phyloP scores from a whole-genome alignment of 2,113 vertebrate species.

The Barbus barbus region DNA sequence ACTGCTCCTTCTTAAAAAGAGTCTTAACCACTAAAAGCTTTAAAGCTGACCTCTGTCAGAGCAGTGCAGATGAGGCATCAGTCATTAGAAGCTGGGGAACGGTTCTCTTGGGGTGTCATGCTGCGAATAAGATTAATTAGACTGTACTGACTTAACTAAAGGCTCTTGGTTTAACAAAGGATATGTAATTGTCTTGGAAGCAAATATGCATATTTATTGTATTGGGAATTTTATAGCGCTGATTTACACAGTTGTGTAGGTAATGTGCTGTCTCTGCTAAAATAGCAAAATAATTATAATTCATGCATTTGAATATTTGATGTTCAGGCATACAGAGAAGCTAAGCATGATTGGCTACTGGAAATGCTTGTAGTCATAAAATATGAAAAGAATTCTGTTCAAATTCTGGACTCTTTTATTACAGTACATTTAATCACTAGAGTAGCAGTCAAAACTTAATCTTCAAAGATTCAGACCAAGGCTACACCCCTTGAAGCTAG shows the following conservation, averaged over 20 bases:
- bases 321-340: not conserved
- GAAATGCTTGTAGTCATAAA: not conserved
- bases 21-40: too few relatives aligned
- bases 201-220: not conserved
- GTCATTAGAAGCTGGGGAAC: too few relatives aligned
- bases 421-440: not conserved
- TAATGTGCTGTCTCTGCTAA: constrained; percentile 1
- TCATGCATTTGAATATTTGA: not conserved
- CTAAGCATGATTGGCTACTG: not conserved
- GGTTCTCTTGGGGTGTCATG: too few relatives aligned
- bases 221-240: not conserved
- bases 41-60: too few relatives aligned
- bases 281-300: constrained; percentile 5
- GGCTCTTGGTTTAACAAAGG: not conserved
- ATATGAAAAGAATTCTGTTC: not conserved
- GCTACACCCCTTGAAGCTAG: not conserved
- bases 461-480: not conserved
- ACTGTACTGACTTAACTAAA: not conserved
- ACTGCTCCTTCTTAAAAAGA: too few relatives aligned
- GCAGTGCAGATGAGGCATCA: too few relatives aligned
- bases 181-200: not conserved
- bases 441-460: not conserved
- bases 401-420: not conserved
- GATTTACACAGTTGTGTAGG: not conserved
- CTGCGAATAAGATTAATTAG: not conserved